Conservation (phyloP, 2,797 vertebrate genomes). For the Oryzias sinensis region DNA sequence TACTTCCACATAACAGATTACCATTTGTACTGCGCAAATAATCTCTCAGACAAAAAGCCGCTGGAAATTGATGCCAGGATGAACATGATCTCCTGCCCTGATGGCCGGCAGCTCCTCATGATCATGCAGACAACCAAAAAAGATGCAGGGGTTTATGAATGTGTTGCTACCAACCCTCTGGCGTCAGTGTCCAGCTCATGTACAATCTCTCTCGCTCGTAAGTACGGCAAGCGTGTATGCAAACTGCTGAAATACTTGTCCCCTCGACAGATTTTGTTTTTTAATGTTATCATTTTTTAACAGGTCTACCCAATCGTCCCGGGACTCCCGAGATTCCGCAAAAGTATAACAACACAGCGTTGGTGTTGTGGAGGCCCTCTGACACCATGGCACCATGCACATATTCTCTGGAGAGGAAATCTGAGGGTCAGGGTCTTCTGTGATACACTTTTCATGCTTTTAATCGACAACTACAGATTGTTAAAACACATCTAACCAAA, state of each 20-base stretch:
- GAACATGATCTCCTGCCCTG: constrained; percentile 89
- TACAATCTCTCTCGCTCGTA: constrained; percentile 92
- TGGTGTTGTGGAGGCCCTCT: constrained; percentile 94
- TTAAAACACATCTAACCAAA: too few species aligned
- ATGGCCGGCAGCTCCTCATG: constrained; percentile 93
- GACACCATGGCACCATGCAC: constrained; percentile 91
- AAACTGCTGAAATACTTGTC: not conserved
- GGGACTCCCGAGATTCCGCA: constrained; percentile 94
- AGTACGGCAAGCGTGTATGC: constrained; percentile 11
- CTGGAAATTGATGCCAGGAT: constrained; percentile 83
- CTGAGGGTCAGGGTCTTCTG: constrained; percentile 79
- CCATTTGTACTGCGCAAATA: not conserved
- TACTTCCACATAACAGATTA: not conserved
- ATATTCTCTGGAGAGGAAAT: constrained; percentile 87
- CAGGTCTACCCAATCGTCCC: constrained; percentile 89
- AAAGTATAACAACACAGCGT: constrained; percentile 91
- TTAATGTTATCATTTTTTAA: too few species aligned
- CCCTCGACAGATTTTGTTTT: not conserved
- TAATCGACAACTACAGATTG: not conserved
- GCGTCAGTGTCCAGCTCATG: constrained; percentile 90
- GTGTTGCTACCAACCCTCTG: constrained; percentile 88
- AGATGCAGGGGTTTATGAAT: constrained; percentile 93
- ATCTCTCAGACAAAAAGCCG: constrained; percentile 85
- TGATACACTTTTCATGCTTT: not conserved
- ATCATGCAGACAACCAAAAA: constrained; percentile 88